Percentiles rank a stretch among this genome's conserved stretches.
Conservation (phyloP, 37 sponge, comb jelly and placozoan genomes). For the Beroe forskalii region DNA sequence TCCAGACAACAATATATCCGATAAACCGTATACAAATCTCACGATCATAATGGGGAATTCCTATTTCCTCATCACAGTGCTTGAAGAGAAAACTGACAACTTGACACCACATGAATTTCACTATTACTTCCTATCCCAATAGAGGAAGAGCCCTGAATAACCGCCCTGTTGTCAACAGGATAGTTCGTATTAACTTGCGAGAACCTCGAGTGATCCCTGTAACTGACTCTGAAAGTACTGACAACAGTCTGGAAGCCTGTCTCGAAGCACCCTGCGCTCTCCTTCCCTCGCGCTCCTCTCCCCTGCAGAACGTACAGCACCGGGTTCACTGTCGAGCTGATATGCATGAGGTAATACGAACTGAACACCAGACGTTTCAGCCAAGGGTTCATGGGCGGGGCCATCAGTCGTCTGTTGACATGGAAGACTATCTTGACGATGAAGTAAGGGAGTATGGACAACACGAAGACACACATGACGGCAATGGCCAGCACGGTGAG, state of each 20-base stretch:
- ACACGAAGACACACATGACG: slow-evolving; percentile 42
- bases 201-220: background rate
- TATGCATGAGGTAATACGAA: slow-evolving; percentile 51
- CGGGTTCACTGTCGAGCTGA: slow-evolving; percentile 23
- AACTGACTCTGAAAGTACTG: background rate
- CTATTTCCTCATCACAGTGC: too few species aligned
- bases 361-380: background rate
- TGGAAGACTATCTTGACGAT: slow-evolving; percentile 9
- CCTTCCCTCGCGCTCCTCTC: background rate
- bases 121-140: background rate
- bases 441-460: slow-evolving; percentile 17
- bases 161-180: background rate
- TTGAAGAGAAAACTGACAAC: too few species aligned
- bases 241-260: background rate
- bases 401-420: background rate
- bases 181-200: background rate
- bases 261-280: background rate
- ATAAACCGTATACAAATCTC: too few species aligned
- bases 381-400: background rate
- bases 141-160: background rate
- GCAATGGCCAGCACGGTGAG: slow-evolving; percentile 32
- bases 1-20: too few species aligned
- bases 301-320: slow-evolving; percentile 48
- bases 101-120: too few species aligned
- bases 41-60: too few species aligned